Percentiles rank a stretch among this genome's conserved stretches.
Conservation (phyloP, 53 echinoderm and acorn worm genomes). For the Luidia sarsii region DNA sequence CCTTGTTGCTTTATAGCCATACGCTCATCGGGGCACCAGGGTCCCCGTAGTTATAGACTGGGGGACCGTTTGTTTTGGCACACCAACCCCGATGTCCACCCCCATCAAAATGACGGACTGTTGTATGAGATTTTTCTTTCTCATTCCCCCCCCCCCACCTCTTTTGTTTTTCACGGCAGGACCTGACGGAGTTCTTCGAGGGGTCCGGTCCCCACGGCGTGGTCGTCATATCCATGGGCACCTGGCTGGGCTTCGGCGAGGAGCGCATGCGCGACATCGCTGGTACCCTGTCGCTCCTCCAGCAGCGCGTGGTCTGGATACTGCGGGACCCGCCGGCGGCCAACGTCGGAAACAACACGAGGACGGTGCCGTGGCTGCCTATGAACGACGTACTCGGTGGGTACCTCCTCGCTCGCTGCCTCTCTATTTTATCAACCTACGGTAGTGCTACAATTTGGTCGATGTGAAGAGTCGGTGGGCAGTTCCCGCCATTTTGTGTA, state of each 20-base stretch:
- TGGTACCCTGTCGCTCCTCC: constrained; percentile 1
- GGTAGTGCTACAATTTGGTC: too few relatives aligned
- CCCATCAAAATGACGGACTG: too few relatives aligned
- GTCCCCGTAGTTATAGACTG: too few relatives aligned
- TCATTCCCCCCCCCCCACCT: too few relatives aligned
- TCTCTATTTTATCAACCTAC: too few relatives aligned
- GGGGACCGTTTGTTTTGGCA: too few relatives aligned
- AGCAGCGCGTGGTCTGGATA: constrained; percentile 14
- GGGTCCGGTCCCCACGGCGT: constrained; percentile 28
- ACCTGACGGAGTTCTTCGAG: constrained; percentile 5
- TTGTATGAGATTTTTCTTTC: too few relatives aligned
- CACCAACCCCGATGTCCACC: too few relatives aligned
- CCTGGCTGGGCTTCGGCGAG: constrained; percentile 10
- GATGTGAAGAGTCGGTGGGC: too few relatives aligned
- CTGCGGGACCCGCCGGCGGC: not conserved
- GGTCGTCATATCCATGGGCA: constrained; percentile 17
- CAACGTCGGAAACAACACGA: constrained; percentile 33
- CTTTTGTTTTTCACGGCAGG: not conserved
- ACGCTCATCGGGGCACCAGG: too few relatives aligned
- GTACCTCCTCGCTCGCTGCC: not conserved
- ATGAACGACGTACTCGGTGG: constrained; percentile 16
- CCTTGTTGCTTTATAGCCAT: too few relatives aligned
- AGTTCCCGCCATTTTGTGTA: too few relatives aligned
- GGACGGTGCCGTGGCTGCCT: not conserved
- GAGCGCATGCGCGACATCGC: not conserved